Conservation (phyloP, 2,888 invertebrate species). For the Mesorhabditis belari region DNA sequence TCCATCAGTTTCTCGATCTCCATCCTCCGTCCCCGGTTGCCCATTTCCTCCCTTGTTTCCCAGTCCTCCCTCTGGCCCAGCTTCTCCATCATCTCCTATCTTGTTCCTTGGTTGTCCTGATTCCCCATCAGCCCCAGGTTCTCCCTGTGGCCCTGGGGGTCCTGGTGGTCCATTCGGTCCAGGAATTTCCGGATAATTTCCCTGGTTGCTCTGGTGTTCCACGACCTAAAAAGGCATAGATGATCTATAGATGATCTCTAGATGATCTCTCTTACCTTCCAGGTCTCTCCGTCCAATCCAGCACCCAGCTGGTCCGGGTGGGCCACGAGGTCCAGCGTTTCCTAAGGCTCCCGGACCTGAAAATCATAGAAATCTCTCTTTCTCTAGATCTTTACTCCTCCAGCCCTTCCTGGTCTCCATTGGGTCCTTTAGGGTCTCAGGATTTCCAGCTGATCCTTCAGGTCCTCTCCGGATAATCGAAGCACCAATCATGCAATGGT, state of each 20-base stretch:
- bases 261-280: constrained; percentile 17
- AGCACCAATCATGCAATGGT: constrained; percentile 34
- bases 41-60: constrained; percentile 24
- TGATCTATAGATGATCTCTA: too few species aligned
- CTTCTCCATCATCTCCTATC: constrained; percentile 23
- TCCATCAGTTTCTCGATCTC: constrained; percentile 19
- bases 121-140: constrained; percentile 16
- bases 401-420: constrained; percentile 6
- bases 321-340: constrained; percentile 19
- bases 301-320: constrained; percentile 24
- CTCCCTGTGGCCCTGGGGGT: constrained; percentile 19
- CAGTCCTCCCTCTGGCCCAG: constrained; percentile 21
- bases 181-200: constrained; percentile 14
- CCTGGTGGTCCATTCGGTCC: constrained; percentile 22
- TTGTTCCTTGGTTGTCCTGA: constrained; percentile 22
- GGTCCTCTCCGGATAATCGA: constrained; percentile 40
- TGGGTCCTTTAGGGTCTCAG: constrained; percentile 22
- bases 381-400: background rate
- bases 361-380: too few species aligned
- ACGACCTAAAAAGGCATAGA: too few species aligned
- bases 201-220: too few species aligned
- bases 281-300: constrained; percentile 17
- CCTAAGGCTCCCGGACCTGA: constrained; percentile 24
- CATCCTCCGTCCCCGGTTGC: constrained; percentile 17
- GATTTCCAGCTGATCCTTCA: constrained; percentile 36